Evolutionary conservation across 2,113 vertebrate genomes (phyloP).

Genomic region (Nannospalax galili): DNA sequence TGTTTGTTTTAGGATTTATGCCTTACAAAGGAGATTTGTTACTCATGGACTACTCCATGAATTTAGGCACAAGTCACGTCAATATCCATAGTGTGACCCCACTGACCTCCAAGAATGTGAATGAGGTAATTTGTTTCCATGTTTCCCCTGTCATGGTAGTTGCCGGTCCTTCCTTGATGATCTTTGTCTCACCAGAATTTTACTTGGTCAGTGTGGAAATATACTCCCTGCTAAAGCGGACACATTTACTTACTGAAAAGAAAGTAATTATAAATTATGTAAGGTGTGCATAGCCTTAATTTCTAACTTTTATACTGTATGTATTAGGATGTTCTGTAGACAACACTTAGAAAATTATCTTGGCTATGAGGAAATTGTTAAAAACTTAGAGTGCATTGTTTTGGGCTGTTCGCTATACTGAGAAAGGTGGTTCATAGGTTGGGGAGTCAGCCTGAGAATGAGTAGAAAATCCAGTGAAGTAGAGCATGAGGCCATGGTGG

Average conservation of each 20-base stretch:
- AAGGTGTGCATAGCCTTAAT: neutral
- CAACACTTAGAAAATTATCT: neutral
- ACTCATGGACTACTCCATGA: constrained; percentile 89
- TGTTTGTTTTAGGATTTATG: constrained; percentile 86
- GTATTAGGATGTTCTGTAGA: neutral
- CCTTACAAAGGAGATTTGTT: constrained; percentile 94
- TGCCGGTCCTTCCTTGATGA: neutral
- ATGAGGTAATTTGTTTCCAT: constrained; percentile 84
- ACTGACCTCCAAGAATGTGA: constrained; percentile 88
- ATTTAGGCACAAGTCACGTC: constrained; percentile 84
- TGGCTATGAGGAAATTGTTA: neutral
- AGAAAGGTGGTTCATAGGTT: neutral
- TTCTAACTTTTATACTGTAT: neutral
- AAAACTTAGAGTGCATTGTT: neutral
- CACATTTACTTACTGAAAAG: neutral
- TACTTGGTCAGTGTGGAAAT: neutral
- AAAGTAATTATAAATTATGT: neutral
- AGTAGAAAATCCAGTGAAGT: neutral
- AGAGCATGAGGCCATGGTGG: neutral
- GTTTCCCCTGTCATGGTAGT: neutral
- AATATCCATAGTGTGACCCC: constrained; percentile 89
- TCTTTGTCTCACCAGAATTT: neutral
- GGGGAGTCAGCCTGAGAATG: neutral
- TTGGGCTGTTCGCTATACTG: neutral
- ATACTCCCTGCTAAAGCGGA: neutral